A percentile compares a stretch with the other conserved stretches of the same genome.
phyloP scores from a whole-genome alignment of 2,888 invertebrate species.

The Heliconius charithonia region DNA sequence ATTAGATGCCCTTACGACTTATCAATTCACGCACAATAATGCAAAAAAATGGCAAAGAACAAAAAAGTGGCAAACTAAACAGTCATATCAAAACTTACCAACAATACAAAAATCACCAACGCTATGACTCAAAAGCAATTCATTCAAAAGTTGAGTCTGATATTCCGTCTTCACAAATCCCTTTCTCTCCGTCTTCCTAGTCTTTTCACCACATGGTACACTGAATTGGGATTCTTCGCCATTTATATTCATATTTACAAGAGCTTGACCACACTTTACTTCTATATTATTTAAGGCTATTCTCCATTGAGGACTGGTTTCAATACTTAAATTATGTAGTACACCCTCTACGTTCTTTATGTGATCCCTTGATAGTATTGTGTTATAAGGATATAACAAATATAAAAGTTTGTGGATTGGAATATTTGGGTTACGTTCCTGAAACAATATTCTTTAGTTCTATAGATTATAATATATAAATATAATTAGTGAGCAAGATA shows the following conservation, averaged over 20 bases:
- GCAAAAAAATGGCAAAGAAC: background rate
- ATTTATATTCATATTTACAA: conserved; percentile 73
- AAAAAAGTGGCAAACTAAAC: background rate
- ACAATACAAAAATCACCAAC: conserved; percentile 94
- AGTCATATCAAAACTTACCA: conserved; percentile 67
- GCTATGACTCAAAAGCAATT: conserved; percentile 90
- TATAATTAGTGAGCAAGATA: background rate
- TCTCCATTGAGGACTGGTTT: conserved; percentile 61
- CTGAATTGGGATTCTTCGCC: conserved; percentile 68
- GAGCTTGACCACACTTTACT: conserved; percentile 64
- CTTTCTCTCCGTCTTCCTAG: conserved; percentile 55
- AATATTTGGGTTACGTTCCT: conserved; percentile 88
- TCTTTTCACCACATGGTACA: conserved; percentile 69
- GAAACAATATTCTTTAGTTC: conserved; percentile 45
- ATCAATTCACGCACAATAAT: no score
- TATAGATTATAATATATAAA: background rate
- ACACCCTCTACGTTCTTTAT: conserved; percentile 88
- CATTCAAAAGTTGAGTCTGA: conserved; percentile 90
- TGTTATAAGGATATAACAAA: conserved; percentile 92
- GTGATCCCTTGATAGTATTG: conserved; percentile 91
- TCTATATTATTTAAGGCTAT: conserved; percentile 59
- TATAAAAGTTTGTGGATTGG: conserved; percentile 88
- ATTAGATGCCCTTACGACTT: no score
- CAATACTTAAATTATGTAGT: conserved; percentile 85
- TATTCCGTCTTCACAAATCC: conserved; percentile 87